phyloP scores from a whole-genome alignment of 2,888 invertebrate genomes.

The Stenichneumon culpator region DNA sequence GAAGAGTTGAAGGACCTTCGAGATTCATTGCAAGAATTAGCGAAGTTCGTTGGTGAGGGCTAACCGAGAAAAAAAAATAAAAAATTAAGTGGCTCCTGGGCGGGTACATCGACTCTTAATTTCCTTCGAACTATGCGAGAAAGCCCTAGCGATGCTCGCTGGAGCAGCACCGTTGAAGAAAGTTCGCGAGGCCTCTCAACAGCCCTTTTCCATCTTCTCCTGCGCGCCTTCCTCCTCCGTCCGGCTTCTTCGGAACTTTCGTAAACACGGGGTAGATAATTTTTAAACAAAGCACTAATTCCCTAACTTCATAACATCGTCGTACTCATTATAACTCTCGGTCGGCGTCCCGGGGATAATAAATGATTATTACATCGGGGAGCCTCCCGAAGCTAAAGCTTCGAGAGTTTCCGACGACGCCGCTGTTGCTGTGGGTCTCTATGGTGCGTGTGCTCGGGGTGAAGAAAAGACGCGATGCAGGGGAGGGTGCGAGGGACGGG shows the following conservation, averaged over 20 bases:
- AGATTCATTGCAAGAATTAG: slow-evolving; percentile 5
- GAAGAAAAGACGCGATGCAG: slow-evolving; percentile 66
- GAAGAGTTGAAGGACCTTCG: background rate
- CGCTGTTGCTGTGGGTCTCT: slow-evolving; percentile 27
- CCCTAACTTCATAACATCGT: slow-evolving; percentile 80
- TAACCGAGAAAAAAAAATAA: slow-evolving; percentile 11
- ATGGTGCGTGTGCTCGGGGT: slow-evolving; percentile 44
- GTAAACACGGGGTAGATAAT: slow-evolving; percentile 77
- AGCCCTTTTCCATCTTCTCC: slow-evolving; percentile 53
- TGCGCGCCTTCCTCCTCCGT: slow-evolving; percentile 7
- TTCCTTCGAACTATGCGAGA: slow-evolving; percentile 60
- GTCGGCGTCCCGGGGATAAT: slow-evolving; percentile 79
- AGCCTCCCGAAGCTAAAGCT: too few relatives aligned
- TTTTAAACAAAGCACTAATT: slow-evolving; percentile 84
- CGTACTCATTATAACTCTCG: slow-evolving; percentile 77
- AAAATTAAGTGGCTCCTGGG: slow-evolving; percentile 41
- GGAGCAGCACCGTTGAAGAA: slow-evolving; percentile 45
- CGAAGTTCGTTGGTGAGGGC: background rate
- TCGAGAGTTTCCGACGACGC: slow-evolving; percentile 37
- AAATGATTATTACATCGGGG: slow-evolving; percentile 83
- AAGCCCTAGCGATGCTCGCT: slow-evolving; percentile 45
- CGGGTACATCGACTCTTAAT: slow-evolving; percentile 59
- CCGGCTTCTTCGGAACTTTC: slow-evolving; percentile 50
- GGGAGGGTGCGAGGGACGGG: slow-evolving; percentile 36
- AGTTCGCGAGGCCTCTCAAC: slow-evolving; percentile 47